Evolutionary conservation across 2,113 vertebrate genomes (phyloP).

Genomic region (Centropus unirufus): DNA sequence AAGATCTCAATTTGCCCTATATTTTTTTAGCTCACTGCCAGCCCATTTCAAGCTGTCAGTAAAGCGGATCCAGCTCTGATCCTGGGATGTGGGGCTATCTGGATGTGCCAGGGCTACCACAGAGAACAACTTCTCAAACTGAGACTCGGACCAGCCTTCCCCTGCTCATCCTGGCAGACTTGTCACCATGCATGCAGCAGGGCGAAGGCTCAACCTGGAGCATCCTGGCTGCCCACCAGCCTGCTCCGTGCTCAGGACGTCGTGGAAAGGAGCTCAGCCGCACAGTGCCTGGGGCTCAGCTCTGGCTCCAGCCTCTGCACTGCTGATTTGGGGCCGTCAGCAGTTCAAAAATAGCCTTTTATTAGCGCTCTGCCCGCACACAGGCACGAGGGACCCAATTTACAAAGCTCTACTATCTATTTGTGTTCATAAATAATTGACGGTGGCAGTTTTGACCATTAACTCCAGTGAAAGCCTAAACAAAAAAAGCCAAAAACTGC

Average conservation of each 20-base stretch:
- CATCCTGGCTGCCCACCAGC: accelerated
- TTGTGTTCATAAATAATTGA: slow-evolving; percentile 37
- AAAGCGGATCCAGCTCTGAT: neutral
- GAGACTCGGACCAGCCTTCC: neutral
- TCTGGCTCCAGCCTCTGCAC: accelerated
- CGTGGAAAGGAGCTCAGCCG: accelerated
- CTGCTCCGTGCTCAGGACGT: accelerated
- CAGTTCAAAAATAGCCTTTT: slow-evolving; percentile 24
- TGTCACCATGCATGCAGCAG: accelerated
- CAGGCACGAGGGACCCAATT: neutral
- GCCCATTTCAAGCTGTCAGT: neutral
- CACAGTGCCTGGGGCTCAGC: neutral
- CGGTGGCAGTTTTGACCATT: slow-evolving; percentile 16
- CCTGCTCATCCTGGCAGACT: accelerated
- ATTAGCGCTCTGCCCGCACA: neutral
- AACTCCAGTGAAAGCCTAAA: neutral
- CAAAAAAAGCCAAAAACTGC: neutral
- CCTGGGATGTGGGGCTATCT: neutral
- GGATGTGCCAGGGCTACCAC: neutral
- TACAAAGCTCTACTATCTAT: neutral
- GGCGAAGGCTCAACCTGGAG: neutral
- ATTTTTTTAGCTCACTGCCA: neutral
- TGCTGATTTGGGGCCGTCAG: neutral
- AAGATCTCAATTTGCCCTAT: accelerated
- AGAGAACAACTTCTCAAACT: neutral